phyloP scores from a whole-genome alignment of 2,888 invertebrate species.

The Atrina japonica region DNA sequence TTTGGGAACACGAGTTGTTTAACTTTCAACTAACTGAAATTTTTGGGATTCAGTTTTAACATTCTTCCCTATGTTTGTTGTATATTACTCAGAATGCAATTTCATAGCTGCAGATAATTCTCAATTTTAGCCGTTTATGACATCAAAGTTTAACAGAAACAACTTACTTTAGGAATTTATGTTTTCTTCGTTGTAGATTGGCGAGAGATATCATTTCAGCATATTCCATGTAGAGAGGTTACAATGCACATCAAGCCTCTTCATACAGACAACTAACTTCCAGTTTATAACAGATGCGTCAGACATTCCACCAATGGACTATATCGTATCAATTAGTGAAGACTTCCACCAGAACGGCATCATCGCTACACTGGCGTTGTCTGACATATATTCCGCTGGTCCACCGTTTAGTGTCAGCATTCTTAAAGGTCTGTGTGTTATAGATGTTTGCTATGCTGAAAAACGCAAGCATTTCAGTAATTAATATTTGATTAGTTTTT shows the following conservation, averaged over 20 bases:
- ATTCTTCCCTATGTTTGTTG: too few species aligned
- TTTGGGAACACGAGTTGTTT: too few species aligned
- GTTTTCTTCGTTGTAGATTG: slow-evolving; percentile 42
- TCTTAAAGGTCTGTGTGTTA: slow-evolving; percentile 24
- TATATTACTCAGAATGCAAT: background rate
- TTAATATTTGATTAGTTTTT: background rate
- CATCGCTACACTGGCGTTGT: slow-evolving; percentile 56
- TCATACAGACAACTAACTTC: slow-evolving; percentile 65
- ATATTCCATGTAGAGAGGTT: slow-evolving; percentile 70
- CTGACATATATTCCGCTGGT: slow-evolving; percentile 68
- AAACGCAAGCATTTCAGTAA: too few species aligned
- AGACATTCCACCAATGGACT: slow-evolving; percentile 63
- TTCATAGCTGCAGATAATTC: background rate
- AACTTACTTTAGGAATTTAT: too few species aligned
- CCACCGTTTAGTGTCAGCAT: slow-evolving; percentile 56
- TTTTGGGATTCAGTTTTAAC: too few species aligned
- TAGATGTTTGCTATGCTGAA: background rate
- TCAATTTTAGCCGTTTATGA: too few species aligned
- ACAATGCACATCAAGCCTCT: slow-evolving; percentile 62
- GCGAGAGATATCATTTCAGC: slow-evolving; percentile 62
- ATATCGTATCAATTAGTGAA: slow-evolving; percentile 61
- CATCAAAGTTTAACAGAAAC: too few species aligned
- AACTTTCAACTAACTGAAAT: too few species aligned
- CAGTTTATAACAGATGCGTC: slow-evolving; percentile 54
- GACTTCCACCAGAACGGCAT: slow-evolving; percentile 69